These are phyloP conservation scores for Heliconius nattereri DNA, from an alignment of 1,140 invertebrate species.

Conservation along the genomic window DNA sequence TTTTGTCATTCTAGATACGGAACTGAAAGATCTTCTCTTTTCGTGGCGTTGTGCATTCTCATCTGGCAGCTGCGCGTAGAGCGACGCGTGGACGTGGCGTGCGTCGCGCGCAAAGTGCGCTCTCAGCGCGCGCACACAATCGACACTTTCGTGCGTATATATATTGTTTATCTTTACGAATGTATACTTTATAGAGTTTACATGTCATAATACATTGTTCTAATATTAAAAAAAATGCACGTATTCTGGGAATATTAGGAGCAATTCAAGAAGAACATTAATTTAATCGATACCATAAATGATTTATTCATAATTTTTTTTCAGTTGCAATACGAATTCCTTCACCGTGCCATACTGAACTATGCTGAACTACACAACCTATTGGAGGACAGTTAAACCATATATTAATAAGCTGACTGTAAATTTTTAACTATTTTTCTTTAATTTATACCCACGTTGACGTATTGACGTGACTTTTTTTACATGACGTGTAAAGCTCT, in stretches of 20 bases:
- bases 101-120: conserved; percentile 90
- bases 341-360: conserved; percentile 93
- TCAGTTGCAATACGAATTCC: conserved; percentile 95
- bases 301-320: conserved; percentile 61
- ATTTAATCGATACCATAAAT: too few relatives aligned
- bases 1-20: conserved; percentile 82
- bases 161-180: conserved; percentile 36
- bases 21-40: conserved; percentile 93
- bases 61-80: conserved; percentile 91
- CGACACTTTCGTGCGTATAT: conserved; percentile 88
- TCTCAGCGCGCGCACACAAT: conserved; percentile 92
- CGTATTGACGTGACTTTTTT: background rate
- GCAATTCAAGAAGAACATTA: too few relatives aligned
- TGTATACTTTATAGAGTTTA: too few relatives aligned
- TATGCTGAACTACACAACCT: conserved; percentile 92
- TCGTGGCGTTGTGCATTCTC: conserved; percentile 92
- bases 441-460: conserved; percentile 10
- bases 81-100: conserved; percentile 92
- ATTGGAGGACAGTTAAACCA: conserved; percentile 77
- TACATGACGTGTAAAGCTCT: too few relatives aligned
- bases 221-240: too few relatives aligned
- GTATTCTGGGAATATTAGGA: too few relatives aligned
- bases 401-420: conserved; percentile 13
- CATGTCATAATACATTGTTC: too few relatives aligned
- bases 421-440: conserved; percentile 15